These are phyloP conservation scores for Syrrhaptes paradoxus DNA, from an alignment of 2,113 vertebrate species.

Conservation along the genomic window DNA sequence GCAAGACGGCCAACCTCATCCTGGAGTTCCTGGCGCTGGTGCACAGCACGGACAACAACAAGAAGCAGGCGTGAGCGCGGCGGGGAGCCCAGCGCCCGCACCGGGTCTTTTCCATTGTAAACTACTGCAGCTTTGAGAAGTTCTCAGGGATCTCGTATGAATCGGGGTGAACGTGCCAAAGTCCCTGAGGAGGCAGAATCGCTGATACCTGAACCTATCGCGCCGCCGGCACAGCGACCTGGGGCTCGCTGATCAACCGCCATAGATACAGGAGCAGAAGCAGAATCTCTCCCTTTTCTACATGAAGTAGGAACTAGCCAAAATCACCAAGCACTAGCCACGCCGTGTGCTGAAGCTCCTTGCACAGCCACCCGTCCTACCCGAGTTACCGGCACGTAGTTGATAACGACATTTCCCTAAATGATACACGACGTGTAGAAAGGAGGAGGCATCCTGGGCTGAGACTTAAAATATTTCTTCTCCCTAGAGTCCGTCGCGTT, in stretches of 20 bases:
- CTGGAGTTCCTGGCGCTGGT: constrained; percentile 82
- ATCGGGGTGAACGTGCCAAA: constrained; percentile 44
- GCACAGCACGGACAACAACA: constrained; percentile 76
- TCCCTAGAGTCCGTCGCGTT: constrained; percentile 25
- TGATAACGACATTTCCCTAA: constrained; percentile 39
- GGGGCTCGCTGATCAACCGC: constrained; percentile 43
- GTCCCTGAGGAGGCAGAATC: constrained; percentile 73
- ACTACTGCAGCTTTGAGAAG: constrained; percentile 41
- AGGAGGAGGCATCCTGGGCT: constrained; percentile 12
- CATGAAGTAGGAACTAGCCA: constrained; percentile 40
- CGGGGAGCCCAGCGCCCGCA: neutral
- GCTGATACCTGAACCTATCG: constrained; percentile 23
- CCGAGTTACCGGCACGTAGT: neutral
- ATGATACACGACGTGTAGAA: neutral
- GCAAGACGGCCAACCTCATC: constrained; percentile 88
- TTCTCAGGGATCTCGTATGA: constrained; percentile 79
- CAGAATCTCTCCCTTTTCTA: constrained; percentile 59
- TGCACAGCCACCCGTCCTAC: neutral
- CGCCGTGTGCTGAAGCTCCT: constrained; percentile 31
- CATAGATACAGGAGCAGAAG: constrained; percentile 21
- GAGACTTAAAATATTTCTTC: constrained; percentile 14
- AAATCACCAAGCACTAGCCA: constrained; percentile 34
- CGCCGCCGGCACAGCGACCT: constrained; percentile 39
- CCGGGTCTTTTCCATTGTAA: neutral
- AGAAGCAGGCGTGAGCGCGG: constrained; percentile 80